Percentiles rank a stretch among this genome's conserved stretches.
These are phyloP conservation scores for Brachypteracias leptosomus DNA, from an alignment of 2,113 vertebrate genomes.

Conservation along the genomic window DNA sequence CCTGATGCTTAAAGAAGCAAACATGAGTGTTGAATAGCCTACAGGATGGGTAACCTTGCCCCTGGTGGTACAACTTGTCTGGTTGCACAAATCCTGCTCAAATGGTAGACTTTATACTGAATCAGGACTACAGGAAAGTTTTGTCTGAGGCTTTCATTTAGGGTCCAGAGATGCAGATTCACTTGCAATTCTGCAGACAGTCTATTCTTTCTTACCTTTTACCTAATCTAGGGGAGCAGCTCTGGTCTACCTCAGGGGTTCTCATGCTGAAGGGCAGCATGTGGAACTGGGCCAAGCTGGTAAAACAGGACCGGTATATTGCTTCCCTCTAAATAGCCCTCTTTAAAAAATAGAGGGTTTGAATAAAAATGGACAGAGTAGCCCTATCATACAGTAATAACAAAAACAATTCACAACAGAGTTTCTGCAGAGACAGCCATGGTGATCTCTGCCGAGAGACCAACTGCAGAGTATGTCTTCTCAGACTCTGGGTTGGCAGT, in stretches of 20 bases:
- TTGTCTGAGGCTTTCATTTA: neutral
- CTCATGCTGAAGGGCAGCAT: neutral
- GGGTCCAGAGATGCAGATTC: neutral
- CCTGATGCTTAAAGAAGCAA: neutral
- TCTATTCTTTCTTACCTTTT: neutral
- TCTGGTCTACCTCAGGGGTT: neutral
- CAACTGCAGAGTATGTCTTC: neutral
- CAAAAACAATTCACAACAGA: neutral
- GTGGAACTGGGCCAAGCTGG: neutral
- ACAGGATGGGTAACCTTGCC: neutral
- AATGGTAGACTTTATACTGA: neutral
- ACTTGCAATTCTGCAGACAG: neutral
- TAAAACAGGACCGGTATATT: neutral
- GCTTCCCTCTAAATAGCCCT: neutral
- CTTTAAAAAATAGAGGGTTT: neutral
- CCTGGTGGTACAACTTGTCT: neutral
- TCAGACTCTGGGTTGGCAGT: neutral
- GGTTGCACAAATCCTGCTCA: neutral
- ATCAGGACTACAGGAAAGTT: neutral
- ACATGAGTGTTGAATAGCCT: neutral
- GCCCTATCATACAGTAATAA: neutral
- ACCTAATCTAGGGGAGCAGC: neutral
- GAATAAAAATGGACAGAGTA: neutral
- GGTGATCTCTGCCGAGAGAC: neutral
- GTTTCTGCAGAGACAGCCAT: neutral